A percentile compares a stretch with the other conserved stretches of the same genome.
Evolutionary conservation across 2,888 invertebrate species (phyloP).

Genomic region (Philereme vetulata): DNA sequence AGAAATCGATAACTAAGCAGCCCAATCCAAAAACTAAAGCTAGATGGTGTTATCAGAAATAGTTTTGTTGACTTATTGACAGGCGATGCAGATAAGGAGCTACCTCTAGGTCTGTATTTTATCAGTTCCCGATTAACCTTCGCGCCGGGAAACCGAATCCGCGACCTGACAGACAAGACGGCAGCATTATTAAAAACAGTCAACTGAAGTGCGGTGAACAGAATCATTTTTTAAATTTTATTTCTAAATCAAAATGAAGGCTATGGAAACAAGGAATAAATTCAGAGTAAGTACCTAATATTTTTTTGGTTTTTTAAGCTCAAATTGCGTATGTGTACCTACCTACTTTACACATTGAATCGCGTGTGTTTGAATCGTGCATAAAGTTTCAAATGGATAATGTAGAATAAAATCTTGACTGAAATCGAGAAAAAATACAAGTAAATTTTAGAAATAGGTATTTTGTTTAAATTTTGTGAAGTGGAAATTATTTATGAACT

Average conservation of each 20-base stretch:
- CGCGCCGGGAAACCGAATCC: conserved; percentile 48
- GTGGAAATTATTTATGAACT: too few species aligned
- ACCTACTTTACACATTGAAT: too few species aligned
- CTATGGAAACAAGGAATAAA: conserved; percentile 56
- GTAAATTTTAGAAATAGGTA: too few species aligned
- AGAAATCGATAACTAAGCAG: neutral
- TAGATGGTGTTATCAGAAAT: conserved; percentile 13
- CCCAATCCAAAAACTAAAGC: conserved; percentile 8
- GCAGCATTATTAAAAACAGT: neutral
- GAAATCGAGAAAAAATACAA: too few species aligned
- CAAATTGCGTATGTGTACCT: too few species aligned
- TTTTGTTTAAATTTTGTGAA: too few species aligned
- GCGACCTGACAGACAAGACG: conserved; percentile 19
- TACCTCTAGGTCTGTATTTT: conserved; percentile 41
- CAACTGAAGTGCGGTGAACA: conserved; percentile 7
- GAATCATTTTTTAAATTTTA: neutral
- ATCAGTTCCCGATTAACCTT: conserved; percentile 51
- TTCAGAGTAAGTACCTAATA: conserved; percentile 39
- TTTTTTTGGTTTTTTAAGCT: neutral
- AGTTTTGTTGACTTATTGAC: conserved; percentile 55
- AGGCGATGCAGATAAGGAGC: conserved; percentile 56
- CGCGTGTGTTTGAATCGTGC: too few species aligned
- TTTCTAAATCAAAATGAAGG: conserved; percentile 49
- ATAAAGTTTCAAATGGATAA: too few species aligned
- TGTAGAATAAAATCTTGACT: too few species aligned